Base-by-base conservation (phyloP, 2,888 invertebrate species). In the Hyposoter didymator region DNA sequence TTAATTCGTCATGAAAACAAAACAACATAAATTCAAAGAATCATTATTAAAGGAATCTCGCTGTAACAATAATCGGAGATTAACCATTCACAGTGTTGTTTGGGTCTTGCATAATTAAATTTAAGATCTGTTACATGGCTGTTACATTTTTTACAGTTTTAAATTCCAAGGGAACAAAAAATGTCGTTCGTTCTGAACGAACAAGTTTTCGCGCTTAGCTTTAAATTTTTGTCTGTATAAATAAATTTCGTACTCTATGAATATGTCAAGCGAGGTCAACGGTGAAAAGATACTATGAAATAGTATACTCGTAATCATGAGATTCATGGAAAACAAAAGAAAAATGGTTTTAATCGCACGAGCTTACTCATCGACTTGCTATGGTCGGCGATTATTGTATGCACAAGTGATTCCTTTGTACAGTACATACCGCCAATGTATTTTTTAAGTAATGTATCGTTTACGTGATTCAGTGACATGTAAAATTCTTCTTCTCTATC, bases 351-450 rank as follows among this genome's bases (percentile, higher is more conserved):
- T 75, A 70, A 78, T 43, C 64, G 49, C 49, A 70, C 82, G 78
- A 55, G 67, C 45, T 78, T 62, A 47, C 32, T 47, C 62, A 64
- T 75, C 59, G 64, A 64, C 39, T 35, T 74, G 52, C 28, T 69
- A 43, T 19, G 19, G 47, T 76, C 49, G 45, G 32, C 45, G 45
- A 70, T 47, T 43, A 39, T 66, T 66, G 64, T 67, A 12, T 67
- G 47, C 62, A 43, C 52, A 67, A 64, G 49, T 35, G 67, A 70
- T 79, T 75, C 14, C 47, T 76, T 47, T 85, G 82, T 85, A 82
- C 85, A 85, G 82, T 85, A 79, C 78, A 80, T 76, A 80, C 79
- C 85, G 80, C 72, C 28, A 67, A 83, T 85, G 85, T 85, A 85
- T 85, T 85, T 49, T 85, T 85, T 82, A 80, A 79, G 79, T 85